Conservation (phyloP, 2,797 vertebrate genomes). For the Momotus momota region DNA sequence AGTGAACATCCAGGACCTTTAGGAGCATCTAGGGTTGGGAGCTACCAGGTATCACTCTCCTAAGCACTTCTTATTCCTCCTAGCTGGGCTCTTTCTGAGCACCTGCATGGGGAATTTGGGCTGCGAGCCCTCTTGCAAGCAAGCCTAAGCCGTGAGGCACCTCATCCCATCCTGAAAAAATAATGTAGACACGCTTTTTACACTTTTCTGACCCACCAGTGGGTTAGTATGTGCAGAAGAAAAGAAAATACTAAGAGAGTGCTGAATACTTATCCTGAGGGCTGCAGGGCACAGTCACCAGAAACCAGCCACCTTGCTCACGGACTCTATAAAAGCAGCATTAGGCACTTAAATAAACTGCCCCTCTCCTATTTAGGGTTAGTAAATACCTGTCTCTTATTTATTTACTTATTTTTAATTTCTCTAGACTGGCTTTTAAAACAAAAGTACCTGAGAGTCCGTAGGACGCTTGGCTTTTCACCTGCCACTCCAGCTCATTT, state of each 20-base stretch:
- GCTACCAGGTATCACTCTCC: not conserved
- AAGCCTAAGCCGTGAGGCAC: not conserved
- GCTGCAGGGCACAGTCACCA: not conserved
- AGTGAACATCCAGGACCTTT: not conserved
- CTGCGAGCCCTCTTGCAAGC: not conserved
- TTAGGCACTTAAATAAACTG: not conserved
- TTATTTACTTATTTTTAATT: too few species aligned
- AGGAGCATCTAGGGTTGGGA: not conserved
- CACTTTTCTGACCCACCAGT: not conserved
- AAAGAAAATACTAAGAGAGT: not conserved
- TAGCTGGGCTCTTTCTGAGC: not conserved
- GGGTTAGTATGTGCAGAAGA: not conserved
- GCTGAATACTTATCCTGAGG: not conserved
- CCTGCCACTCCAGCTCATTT: slow-evolving; percentile 79
- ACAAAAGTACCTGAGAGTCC: slow-evolving; percentile 80
- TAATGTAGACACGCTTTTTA: rapidly evolving
- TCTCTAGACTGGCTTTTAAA: not conserved
- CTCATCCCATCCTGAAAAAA: not conserved
- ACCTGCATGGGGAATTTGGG: not conserved
- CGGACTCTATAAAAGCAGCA: not conserved
- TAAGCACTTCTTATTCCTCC: not conserved
- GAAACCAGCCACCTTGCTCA: not conserved
- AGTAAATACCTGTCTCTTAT: not conserved
- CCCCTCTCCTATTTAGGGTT: not conserved
- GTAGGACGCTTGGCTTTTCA: slow-evolving; percentile 67